Evolutionary conservation across 2,888 invertebrate genomes (phyloP).

Genomic region (Napeogenes sylphis): DNA sequence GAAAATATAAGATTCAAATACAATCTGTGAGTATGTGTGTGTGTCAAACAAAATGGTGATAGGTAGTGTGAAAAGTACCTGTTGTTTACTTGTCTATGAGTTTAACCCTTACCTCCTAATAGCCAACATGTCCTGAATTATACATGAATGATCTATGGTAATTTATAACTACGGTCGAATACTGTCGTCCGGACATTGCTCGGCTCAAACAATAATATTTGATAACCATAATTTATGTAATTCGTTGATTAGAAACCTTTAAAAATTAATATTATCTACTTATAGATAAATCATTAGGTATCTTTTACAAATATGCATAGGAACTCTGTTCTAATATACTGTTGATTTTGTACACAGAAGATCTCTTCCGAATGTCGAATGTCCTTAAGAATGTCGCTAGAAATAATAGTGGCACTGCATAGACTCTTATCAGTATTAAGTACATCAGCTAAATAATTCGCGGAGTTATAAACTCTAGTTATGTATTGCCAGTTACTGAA

Average conservation of each 20-base stretch:
- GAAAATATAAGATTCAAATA: too few species aligned
- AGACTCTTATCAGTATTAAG: constrained; percentile 20
- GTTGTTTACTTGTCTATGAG: too few species aligned
- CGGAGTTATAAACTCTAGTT: neutral
- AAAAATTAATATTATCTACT: constrained; percentile 60
- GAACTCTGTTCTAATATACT: constrained; percentile 70
- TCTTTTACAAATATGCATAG: constrained; percentile 64
- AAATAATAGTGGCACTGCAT: neutral
- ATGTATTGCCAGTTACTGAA: neutral
- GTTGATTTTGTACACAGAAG: constrained; percentile 30
- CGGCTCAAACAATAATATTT: constrained; percentile 34
- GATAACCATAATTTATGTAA: constrained; percentile 54
- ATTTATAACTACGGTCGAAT: constrained; percentile 20
- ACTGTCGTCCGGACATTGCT: constrained; percentile 22
- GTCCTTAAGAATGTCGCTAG: neutral
- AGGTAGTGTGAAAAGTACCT: too few species aligned
- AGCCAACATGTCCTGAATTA: constrained; percentile 8
- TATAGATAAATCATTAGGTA: constrained; percentile 59
- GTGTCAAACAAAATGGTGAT: too few species aligned
- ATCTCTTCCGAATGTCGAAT: neutral
- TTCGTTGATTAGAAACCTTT: constrained; percentile 76
- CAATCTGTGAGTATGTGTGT: too few species aligned
- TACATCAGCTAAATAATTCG: constrained; percentile 20
- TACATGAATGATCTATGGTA: constrained; percentile 9
- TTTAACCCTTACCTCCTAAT: neutral